phyloP scores from a whole-genome alignment of 1,140 invertebrate species.

The Pectinophora gossypiella region DNA sequence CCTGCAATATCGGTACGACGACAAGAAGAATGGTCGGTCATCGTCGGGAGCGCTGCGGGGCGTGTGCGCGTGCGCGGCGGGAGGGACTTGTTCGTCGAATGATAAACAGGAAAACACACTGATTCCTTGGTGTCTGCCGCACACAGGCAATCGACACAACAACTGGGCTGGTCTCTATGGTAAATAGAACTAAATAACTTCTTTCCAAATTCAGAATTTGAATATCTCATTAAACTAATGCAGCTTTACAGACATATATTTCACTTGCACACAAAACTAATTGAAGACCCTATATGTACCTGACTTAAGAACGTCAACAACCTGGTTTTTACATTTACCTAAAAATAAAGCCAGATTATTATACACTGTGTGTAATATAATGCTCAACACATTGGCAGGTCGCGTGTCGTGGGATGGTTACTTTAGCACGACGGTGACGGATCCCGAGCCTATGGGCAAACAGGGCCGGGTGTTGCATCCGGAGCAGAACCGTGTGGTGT shows the following conservation, averaged over 20 bases:
- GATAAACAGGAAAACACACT: conserved; percentile 90
- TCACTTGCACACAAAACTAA: too few species aligned
- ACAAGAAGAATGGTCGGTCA: conserved; percentile 80
- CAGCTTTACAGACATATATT: too few species aligned
- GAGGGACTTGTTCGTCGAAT: conserved; percentile 80
- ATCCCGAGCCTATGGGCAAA: conserved; percentile 94
- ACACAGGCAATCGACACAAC: conserved; percentile 91
- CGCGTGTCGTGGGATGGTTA: conserved; percentile 90
- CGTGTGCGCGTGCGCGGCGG: conserved; percentile 86
- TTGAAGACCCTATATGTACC: too few species aligned
- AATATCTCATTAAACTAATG: too few species aligned
- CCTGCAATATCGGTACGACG: conserved; percentile 81
- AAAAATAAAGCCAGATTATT: too few species aligned
- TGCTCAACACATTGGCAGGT: conserved; percentile 76
- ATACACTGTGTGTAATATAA: too few species aligned
- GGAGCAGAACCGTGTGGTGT: conserved; percentile 87
- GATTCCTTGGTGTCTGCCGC: conserved; percentile 94
- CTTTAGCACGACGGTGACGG: conserved; percentile 91
- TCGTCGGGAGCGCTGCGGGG: conserved; percentile 80
- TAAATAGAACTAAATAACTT: too few species aligned
- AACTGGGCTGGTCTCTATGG: conserved; percentile 86
- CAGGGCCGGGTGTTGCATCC: conserved; percentile 90
- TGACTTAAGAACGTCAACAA: too few species aligned
- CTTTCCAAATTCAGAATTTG: too few species aligned
- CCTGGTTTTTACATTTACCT: too few species aligned